Conservation (phyloP, 2,888 invertebrate genomes). For the Cantharis rustica region DNA sequence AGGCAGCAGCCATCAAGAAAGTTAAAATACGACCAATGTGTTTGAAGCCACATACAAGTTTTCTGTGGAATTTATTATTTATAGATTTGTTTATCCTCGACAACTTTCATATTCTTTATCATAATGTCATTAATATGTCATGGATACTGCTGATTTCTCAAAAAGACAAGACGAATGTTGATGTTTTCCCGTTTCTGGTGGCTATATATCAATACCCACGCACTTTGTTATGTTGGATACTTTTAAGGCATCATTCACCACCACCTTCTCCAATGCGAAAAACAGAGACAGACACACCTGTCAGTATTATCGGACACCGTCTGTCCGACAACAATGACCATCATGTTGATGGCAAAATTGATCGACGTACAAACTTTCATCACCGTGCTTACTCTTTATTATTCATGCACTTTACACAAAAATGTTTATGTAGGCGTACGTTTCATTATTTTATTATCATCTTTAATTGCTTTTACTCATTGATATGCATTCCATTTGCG, state of each 20-base stretch:
- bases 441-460: not conserved
- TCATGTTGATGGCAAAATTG: slow-evolving; percentile 43
- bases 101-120: slow-evolving; percentile 56
- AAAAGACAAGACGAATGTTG: slow-evolving; percentile 54
- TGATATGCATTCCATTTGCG: not conserved
- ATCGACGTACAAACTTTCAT: slow-evolving; percentile 26
- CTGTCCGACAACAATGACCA: slow-evolving; percentile 36
- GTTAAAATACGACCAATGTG: slow-evolving; percentile 48
- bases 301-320: slow-evolving; percentile 37
- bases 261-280: slow-evolving; percentile 31
- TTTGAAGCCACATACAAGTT: slow-evolving; percentile 46
- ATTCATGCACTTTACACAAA: not conserved
- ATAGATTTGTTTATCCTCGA: slow-evolving; percentile 55
- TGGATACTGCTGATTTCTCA: slow-evolving; percentile 52
- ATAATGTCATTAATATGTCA: slow-evolving; percentile 55
- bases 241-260: slow-evolving; percentile 25
- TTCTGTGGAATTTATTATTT: slow-evolving; percentile 51
- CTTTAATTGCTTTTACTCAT: not conserved
- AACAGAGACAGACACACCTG: slow-evolving; percentile 43
- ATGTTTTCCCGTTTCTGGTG: slow-evolving; percentile 51
- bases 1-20: slow-evolving; percentile 50
- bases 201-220: slow-evolving; percentile 55
- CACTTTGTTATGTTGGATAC: slow-evolving; percentile 30
- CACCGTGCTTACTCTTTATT: not conserved
- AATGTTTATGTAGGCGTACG: not conserved